A percentile compares a stretch with the other conserved stretches of the same genome.
Evolutionary conservation across 2,797 vertebrate genomes (phyloP).

Genomic region (Notoglanidium macrostoma): DNA sequence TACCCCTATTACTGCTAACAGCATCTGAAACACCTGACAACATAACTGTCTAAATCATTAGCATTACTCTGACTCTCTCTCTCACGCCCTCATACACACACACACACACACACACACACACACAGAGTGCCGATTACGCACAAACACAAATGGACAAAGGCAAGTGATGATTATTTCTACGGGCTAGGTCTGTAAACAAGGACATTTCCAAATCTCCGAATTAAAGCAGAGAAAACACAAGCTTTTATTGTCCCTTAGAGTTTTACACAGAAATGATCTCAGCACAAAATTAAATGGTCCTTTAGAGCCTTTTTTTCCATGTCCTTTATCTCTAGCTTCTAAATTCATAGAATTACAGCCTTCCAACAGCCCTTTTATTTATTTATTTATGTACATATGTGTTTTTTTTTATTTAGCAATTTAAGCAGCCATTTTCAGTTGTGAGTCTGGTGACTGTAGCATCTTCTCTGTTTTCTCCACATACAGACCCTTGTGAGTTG

Average conservation of each 20-base stretch:
- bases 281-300: neutral
- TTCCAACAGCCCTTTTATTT: neutral
- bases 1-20: slow-evolving; percentile 27
- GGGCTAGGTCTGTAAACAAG: neutral
- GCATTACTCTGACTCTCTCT: neutral
- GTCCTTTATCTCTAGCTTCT: neutral
- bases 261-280: neutral
- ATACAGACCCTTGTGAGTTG: neutral
- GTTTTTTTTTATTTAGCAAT: too few relatives aligned
- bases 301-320: neutral
- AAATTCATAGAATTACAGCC: neutral
- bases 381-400: too few relatives aligned
- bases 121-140: neutral
- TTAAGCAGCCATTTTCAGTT: too few relatives aligned
- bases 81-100: neutral
- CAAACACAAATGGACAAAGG: neutral
- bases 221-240: neutral
- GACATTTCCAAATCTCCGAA: neutral
- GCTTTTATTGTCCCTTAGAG: neutral
- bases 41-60: slow-evolving; percentile 33
- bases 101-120: neutral
- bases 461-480: too few relatives aligned
- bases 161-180: neutral
- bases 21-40: slow-evolving; percentile 43
- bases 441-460: too few relatives aligned